A percentile compares a stretch with the other conserved stretches of the same genome.
These are phyloP conservation scores for Daktulosphaira vitifoliae DNA, from an alignment of 1,140 invertebrate genomes.

Conservation along the genomic window DNA sequence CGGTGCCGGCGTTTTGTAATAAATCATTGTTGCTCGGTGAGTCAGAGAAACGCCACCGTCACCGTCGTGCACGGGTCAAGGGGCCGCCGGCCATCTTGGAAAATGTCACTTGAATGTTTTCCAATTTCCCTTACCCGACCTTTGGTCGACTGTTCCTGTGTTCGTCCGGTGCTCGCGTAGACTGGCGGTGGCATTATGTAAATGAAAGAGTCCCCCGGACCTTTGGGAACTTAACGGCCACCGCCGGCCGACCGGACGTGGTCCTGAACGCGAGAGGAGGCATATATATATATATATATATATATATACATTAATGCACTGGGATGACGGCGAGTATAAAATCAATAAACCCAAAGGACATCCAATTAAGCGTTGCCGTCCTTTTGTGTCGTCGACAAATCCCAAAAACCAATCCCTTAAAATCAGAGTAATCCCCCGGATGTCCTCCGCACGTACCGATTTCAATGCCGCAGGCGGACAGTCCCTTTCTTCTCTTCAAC, in stretches of 20 bases:
- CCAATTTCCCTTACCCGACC: constrained; percentile 31
- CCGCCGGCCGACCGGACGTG: constrained; percentile 30
- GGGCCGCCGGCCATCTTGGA: constrained; percentile 37
- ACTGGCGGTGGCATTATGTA: constrained; percentile 21
- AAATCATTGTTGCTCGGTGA: constrained; percentile 33
- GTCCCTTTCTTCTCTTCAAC: not conserved
- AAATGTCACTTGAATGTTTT: constrained; percentile 38
- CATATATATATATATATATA: no score
- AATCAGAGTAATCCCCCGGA: constrained; percentile 32
- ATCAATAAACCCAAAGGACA: constrained; percentile 33
- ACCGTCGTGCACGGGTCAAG: constrained; percentile 29
- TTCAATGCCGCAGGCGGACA: constrained; percentile 2
- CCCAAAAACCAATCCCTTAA: constrained; percentile 32
- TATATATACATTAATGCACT: no score
- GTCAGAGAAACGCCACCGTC: not conserved
- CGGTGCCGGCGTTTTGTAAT: constrained; percentile 25
- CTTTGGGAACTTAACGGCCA: constrained; percentile 30
- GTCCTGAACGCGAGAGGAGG: not conserved
- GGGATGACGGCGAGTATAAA: constrained; percentile 19
- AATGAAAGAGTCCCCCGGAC: constrained; percentile 32
- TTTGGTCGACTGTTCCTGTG: no score
- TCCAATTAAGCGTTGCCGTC: constrained; percentile 32
- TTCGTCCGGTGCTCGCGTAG: not conserved
- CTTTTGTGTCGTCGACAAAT: constrained; percentile 32
- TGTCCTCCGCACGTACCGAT: not conserved